These are phyloP conservation scores for Erynnis tages DNA, from an alignment of 2,888 invertebrate genomes.

Conservation along the genomic window DNA sequence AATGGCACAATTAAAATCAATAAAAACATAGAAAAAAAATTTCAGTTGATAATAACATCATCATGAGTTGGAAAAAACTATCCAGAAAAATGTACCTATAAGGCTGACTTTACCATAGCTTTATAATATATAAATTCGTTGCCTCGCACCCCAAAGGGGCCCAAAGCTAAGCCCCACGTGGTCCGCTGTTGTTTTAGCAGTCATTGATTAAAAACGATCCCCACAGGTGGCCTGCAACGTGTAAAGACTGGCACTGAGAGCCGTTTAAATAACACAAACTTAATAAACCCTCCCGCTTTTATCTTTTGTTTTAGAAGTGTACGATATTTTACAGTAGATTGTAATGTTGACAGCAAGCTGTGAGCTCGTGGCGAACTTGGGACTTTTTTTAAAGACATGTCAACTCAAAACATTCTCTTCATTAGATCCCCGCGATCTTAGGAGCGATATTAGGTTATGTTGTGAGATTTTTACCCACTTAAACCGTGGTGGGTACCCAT, in stretches of 20 bases:
- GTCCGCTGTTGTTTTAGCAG: conserved; percentile 2
- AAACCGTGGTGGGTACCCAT: too few relatives aligned
- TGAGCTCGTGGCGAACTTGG: conserved; percentile 6
- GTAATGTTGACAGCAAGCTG: not conserved
- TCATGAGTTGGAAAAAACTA: not conserved
- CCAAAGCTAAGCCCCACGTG: conserved; percentile 2
- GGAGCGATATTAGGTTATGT: too few relatives aligned
- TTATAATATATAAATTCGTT: too few relatives aligned
- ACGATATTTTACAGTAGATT: not conserved
- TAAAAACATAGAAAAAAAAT: too few relatives aligned
- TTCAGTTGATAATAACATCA: too few relatives aligned
- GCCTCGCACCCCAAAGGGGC: conserved; percentile 5
- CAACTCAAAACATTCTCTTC: too few relatives aligned
- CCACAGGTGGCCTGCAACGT: conserved; percentile 1
- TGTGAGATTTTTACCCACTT: too few relatives aligned
- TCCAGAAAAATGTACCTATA: not conserved
- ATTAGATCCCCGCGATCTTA: too few relatives aligned
- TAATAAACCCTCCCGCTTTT: too few relatives aligned
- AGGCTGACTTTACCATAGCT: not conserved
- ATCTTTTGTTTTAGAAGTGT: conserved; percentile 2
- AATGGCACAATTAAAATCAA: too few relatives aligned
- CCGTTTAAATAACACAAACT: too few relatives aligned
- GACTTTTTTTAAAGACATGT: not conserved
- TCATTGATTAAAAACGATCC: conserved; percentile 13
- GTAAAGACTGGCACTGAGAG: too few relatives aligned